Conservation (phyloP, 2,797 vertebrate species). For the Melanogrammus aeglefinus region DNA sequence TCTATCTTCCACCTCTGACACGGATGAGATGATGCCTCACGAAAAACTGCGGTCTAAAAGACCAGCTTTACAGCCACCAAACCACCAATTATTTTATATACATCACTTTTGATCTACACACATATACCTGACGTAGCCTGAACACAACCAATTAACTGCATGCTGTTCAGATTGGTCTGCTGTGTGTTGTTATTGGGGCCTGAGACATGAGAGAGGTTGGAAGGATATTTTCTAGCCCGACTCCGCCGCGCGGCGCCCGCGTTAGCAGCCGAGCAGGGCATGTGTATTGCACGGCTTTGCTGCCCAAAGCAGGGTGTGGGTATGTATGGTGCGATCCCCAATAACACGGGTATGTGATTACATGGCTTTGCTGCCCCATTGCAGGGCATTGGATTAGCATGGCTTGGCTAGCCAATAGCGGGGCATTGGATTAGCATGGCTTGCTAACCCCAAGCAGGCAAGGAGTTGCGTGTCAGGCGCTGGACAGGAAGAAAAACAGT, state of each 20-base stretch:
- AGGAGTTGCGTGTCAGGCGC: background rate
- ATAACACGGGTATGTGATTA: background rate
- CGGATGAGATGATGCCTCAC: background rate
- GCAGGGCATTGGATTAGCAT: background rate
- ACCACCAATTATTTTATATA: background rate
- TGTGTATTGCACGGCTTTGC: background rate
- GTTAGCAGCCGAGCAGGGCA: background rate
- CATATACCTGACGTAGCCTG: background rate
- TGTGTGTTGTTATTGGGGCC: background rate
- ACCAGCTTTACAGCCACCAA: background rate
- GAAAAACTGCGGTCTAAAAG: background rate
- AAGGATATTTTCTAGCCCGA: background rate
- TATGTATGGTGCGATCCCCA: background rate
- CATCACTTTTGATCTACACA: background rate
- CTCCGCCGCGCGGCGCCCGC: background rate
- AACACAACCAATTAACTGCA: background rate
- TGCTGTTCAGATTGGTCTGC: background rate
- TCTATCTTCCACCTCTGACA: background rate
- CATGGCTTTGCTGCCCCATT: background rate
- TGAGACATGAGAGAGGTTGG: background rate
- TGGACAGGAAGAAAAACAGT: background rate
- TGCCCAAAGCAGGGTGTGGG: background rate
- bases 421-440: no score
- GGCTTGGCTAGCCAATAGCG: background rate
- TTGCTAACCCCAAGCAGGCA: no score